These are phyloP conservation scores for Drosophila nigrodunni DNA, from an alignment of 1,140 invertebrate genomes.

Conservation along the genomic window DNA sequence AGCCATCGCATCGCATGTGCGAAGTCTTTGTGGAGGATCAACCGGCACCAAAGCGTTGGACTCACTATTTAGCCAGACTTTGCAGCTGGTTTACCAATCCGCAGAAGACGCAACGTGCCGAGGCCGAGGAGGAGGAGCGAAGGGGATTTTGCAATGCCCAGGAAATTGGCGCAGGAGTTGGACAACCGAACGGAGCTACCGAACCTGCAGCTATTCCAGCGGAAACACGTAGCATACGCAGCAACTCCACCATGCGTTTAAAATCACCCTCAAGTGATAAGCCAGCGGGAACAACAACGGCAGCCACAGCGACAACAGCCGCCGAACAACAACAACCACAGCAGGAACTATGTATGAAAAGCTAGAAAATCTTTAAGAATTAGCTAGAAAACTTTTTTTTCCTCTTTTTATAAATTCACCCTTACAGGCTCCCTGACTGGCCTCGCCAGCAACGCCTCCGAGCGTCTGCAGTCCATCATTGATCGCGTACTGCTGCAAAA, in stretches of 20 bases:
- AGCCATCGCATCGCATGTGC: slow-evolving; percentile 72
- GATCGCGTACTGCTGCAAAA: slow-evolving; percentile 73
- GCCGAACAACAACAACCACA: slow-evolving; percentile 23
- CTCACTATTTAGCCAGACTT: slow-evolving; percentile 62
- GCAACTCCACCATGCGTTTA: slow-evolving; percentile 30
- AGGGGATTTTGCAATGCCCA: slow-evolving; percentile 74
- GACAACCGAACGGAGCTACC: slow-evolving; percentile 34
- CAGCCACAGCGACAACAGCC: slow-evolving; percentile 22
- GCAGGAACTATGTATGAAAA: slow-evolving; percentile 49
- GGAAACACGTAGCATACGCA: slow-evolving; percentile 55
- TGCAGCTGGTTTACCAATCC: slow-evolving; percentile 57
- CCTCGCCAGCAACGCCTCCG: slow-evolving; percentile 68
- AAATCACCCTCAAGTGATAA: slow-evolving; percentile 15
- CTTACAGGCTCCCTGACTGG: slow-evolving; percentile 69
- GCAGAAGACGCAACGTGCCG: slow-evolving; percentile 42
- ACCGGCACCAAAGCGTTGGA: slow-evolving; percentile 59
- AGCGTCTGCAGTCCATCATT: slow-evolving; percentile 73
- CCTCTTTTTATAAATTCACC: not conserved
- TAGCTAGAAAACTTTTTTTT: too few species aligned
- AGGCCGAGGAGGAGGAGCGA: slow-evolving; percentile 68
- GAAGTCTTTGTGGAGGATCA: slow-evolving; percentile 79
- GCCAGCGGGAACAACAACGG: slow-evolving; percentile 18
- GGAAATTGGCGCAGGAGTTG: slow-evolving; percentile 35
- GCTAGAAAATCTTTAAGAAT: too few species aligned
- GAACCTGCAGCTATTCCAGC: slow-evolving; percentile 63